Evolutionary conservation across 2,113 vertebrate species (phyloP).

Genomic region (Gasterosteus nipponicus): DNA sequence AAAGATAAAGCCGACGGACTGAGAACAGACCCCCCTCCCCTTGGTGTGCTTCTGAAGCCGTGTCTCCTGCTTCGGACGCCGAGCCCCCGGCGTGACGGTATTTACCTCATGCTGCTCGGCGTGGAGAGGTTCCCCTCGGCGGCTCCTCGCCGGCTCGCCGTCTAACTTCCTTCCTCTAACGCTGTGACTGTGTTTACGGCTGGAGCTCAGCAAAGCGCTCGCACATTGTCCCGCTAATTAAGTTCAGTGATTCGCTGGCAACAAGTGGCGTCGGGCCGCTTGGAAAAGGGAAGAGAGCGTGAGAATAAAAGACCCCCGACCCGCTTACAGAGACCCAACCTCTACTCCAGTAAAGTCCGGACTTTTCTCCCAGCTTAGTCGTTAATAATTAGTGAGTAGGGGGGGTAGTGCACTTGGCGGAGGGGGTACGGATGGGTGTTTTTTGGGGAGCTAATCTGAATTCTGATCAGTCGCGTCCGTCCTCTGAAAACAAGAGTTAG

Average conservation of each 20-base stretch:
- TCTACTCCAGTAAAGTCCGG: slow-evolving; percentile 36
- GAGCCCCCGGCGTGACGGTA: slow-evolving; percentile 11
- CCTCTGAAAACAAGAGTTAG: slow-evolving; percentile 89
- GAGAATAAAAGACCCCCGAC: slow-evolving; percentile 19
- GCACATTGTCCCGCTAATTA: slow-evolving; percentile 80
- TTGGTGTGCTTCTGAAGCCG: too few species aligned
- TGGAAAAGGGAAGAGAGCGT: slow-evolving; percentile 11
- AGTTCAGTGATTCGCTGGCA: slow-evolving; percentile 73
- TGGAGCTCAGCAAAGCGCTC: slow-evolving; percentile 52
- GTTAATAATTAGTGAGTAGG: slow-evolving; percentile 76
- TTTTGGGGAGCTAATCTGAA: slow-evolving; percentile 90
- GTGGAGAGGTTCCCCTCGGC: slow-evolving; percentile 22
- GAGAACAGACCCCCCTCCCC: not conserved
- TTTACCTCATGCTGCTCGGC: slow-evolving; percentile 64
- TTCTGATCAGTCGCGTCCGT: slow-evolving; percentile 89
- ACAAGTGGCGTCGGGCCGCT: slow-evolving; percentile 69
- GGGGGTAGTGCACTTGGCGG: slow-evolving; percentile 40
- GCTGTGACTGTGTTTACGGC: slow-evolving; percentile 46
- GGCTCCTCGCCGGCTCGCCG: slow-evolving; percentile 21
- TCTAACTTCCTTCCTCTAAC: slow-evolving; percentile 37
- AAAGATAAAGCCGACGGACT: not conserved
- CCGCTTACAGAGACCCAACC: slow-evolving; percentile 50
- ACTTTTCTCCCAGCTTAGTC: slow-evolving; percentile 62
- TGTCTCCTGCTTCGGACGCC: not conserved
- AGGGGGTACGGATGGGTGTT: slow-evolving; percentile 73